Base-by-base conservation (phyloP, 2,113 vertebrate species). In the Beaufortia kweichowensis region DNA sequence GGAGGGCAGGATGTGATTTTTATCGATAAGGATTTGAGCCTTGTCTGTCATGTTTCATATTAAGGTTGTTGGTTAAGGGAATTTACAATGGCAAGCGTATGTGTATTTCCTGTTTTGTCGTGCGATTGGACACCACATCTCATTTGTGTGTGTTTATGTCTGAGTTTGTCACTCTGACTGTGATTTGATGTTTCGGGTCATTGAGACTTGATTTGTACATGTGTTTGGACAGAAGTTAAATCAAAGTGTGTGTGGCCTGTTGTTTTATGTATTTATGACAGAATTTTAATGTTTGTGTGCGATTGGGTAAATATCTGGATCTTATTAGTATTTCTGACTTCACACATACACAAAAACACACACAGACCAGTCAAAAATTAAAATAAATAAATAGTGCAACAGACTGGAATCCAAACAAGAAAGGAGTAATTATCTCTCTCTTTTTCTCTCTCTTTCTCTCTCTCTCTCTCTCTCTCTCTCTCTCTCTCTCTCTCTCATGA, bases 401-500 rank as follows among this genome's bases (percentile, higher is more conserved):
- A 53, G 64, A 33, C 19, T 53, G 19, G 10, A 29, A 50, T 17
- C 26, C 9, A 77, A 50, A 24, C 26, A 55, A 33, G 21, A 35
- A 6, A 28, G 12, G 14, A 19, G 46, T 8, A 11, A 26, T 24
- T 62, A 17, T 24, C 66, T 62, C 21, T 26, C 26, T 35, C 61
- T 41, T 24, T 56, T 12, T 29, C 33, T 53, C 9, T n/a, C 7
- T 31, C 33, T n/a, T 12, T 29, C 59, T 31, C 23, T 19, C 26
- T 28, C 24, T 59, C 11, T 50, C 41, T 46, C 17, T 26, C 57
- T 72, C 31, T 31, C 6, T 9, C 43, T 55, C 23, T 39, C 67
- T 59, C 75, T 84, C 41, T 75, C 61, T 26, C 57, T 53, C 65
- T 64, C 41, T 17, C 53, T 53, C 1, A 39, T 39, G n/a, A n/a